A percentile compares a stretch with the other conserved stretches of the same genome.
Evolutionary conservation across 2,888 invertebrate genomes (phyloP).

Genomic region (Microplitis deprimator): DNA sequence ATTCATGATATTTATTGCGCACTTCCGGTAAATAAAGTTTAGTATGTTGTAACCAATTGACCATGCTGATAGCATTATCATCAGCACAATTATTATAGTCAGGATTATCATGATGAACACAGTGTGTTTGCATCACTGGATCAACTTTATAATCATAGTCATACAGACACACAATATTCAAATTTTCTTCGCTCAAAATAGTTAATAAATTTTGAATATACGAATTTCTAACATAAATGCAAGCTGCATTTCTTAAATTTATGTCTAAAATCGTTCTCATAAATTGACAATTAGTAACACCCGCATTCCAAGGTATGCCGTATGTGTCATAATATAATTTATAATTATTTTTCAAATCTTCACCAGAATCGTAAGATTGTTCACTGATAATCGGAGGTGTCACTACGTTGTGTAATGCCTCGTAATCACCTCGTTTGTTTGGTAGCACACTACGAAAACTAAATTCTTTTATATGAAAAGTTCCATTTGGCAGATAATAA

Average conservation of each 20-base stretch:
- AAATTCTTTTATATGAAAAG: background rate
- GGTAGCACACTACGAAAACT: background rate
- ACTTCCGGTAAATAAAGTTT: background rate
- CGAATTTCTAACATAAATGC: background rate
- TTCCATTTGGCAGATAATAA: background rate
- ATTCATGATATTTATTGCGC: background rate
- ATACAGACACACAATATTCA: background rate
- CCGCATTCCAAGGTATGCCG: background rate
- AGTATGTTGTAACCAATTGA: background rate
- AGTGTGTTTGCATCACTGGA: background rate
- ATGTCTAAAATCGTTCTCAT: background rate
- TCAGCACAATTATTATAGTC: background rate
- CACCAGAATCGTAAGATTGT: background rate
- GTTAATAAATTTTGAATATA: background rate
- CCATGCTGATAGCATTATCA: background rate
- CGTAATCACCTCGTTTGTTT: background rate
- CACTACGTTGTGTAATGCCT: background rate
- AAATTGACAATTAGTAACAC: background rate
- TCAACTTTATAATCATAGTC: background rate
- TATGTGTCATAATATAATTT: background rate
- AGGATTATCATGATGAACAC: background rate
- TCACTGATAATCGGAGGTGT: background rate
- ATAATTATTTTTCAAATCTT: background rate
- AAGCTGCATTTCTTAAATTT: background rate
- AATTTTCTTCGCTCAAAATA: background rate